Evolutionary conservation across 2,113 vertebrate genomes (phyloP).

Genomic region (Catharus bicknelli): DNA sequence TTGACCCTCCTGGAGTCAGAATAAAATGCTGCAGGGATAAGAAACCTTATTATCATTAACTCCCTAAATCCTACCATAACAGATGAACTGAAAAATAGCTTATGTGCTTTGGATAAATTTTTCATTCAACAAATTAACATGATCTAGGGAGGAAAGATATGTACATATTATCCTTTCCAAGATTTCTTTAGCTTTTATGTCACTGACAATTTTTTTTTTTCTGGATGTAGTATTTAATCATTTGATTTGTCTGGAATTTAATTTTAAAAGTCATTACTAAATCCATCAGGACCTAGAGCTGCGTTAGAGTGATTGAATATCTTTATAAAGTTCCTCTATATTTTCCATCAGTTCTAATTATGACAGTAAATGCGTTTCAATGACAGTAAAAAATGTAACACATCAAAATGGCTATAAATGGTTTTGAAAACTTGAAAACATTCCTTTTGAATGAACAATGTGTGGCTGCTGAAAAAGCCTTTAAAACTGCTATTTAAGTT

Average conservation of each 20-base stretch:
- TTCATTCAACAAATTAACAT: background rate
- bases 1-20: constrained; percentile 1
- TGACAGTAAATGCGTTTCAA: constrained; percentile 56
- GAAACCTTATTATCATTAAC: constrained; percentile 11
- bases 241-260: constrained; percentile 67
- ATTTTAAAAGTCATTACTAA: constrained; percentile 63
- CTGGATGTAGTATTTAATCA: constrained; percentile 47
- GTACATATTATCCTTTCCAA: background rate
- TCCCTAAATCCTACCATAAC: background rate
- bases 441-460: constrained; percentile 23
- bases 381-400: constrained; percentile 63
- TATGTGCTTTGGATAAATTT: constrained; percentile 3
- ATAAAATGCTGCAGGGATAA: constrained; percentile 15
- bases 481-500: constrained; percentile 54
- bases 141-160: background rate
- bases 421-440: constrained; percentile 65
- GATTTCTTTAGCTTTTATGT: background rate
- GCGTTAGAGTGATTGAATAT: constrained; percentile 63
- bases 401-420: constrained; percentile 49
- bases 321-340: constrained; percentile 51
- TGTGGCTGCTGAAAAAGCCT: background rate
- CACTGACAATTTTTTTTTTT: background rate
- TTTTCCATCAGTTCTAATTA: constrained; percentile 56
- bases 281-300: constrained; percentile 41
- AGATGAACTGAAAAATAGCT: background rate